A percentile compares a stretch with the other conserved stretches of the same genome.
These are phyloP conservation scores for Pediacus dermestoides DNA, from an alignment of 2,888 invertebrate species.

Conservation along the genomic window DNA sequence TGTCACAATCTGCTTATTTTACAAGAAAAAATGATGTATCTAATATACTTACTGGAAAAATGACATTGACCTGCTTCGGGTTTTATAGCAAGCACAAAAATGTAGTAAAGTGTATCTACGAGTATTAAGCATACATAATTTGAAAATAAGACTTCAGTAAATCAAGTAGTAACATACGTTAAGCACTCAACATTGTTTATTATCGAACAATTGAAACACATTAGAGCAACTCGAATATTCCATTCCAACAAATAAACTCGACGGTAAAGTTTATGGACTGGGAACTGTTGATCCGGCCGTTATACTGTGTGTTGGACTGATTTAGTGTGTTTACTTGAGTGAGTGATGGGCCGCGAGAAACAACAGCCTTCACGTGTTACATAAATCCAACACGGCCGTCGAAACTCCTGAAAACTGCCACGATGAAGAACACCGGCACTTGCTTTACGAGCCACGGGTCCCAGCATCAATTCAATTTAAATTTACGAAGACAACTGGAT, in stretches of 20 bases:
- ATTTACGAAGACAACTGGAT: constrained; percentile 26
- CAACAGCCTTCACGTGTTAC: constrained; percentile 50
- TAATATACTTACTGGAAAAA: too few relatives aligned
- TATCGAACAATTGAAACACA: constrained; percentile 46
- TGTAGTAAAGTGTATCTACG: too few relatives aligned
- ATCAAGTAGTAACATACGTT: constrained; percentile 23
- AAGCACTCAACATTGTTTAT: constrained; percentile 42
- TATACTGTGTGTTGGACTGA: constrained; percentile 40
- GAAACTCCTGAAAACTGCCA: constrained; percentile 2
- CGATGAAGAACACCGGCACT: constrained; percentile 7
- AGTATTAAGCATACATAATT: constrained; percentile 17
- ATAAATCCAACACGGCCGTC: constrained; percentile 41
- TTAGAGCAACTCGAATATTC: constrained; percentile 44
- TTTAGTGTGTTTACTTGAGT: constrained; percentile 46
- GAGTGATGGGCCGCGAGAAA: constrained; percentile 49
- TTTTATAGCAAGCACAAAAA: too few relatives aligned
- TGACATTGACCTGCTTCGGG: too few relatives aligned
- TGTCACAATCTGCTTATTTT: too few relatives aligned
- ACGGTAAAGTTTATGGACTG: constrained; percentile 46
- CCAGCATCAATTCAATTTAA: constrained; percentile 17
- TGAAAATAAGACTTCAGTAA: constrained; percentile 16
- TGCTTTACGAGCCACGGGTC: constrained; percentile 2
- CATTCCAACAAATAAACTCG: constrained; percentile 46
- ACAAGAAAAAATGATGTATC: too few relatives aligned
- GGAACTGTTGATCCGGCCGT: constrained; percentile 40